Evolutionary conservation across 2,888 invertebrate species (phyloP), one percentile per base, ranked within the genome.

Genomic region (Rotaria sp.): DNA sequence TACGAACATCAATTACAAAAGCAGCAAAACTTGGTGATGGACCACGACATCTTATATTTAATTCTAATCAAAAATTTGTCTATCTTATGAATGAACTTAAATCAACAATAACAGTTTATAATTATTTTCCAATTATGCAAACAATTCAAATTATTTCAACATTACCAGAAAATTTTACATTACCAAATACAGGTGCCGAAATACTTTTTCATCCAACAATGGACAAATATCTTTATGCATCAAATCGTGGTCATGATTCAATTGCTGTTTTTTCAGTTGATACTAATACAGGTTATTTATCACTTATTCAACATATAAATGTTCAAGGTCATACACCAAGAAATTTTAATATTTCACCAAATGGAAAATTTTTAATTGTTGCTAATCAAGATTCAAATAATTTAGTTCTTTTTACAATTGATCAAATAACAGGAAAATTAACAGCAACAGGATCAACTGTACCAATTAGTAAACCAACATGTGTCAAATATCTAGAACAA

Each of bases 311-410:
- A 80, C 41, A 80, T 80, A 45, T 45, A 4, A 45, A 26, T n/a
- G 45, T 45, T 45, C 80, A 80, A 80, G 80, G 80, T 38, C 80
- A n/a, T n/a, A 80, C 80, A 45, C 80, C 80, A 26, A 45, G 80
- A 80, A 45, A 80, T 80, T 80, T 80, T n/a, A 80, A 80, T 80
- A 80, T 80, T 15, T 26, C 41, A 15, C 80, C 80, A 24, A 80
- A 18, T 45, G 80, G 80, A 24, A 41, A 80, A 80, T 80, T 45
- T 80, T 45, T 80, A 45, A 45, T 45, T 45, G 80, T 80, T 26
- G 80, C 80, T 15, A 80, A 80, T 80, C 80, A 80, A 80, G 80
- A 80, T 80, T 80, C 80, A 15, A 80, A 80, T n/a, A 80, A 80
- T 80, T 15, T 80, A 45, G 80, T 80, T 80, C 26, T 80, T 4